Evolutionary conservation across 2,888 invertebrate genomes (phyloP), one percentile per base, ranked within the genome.

Genomic region (Cremastinae sp.): DNA sequence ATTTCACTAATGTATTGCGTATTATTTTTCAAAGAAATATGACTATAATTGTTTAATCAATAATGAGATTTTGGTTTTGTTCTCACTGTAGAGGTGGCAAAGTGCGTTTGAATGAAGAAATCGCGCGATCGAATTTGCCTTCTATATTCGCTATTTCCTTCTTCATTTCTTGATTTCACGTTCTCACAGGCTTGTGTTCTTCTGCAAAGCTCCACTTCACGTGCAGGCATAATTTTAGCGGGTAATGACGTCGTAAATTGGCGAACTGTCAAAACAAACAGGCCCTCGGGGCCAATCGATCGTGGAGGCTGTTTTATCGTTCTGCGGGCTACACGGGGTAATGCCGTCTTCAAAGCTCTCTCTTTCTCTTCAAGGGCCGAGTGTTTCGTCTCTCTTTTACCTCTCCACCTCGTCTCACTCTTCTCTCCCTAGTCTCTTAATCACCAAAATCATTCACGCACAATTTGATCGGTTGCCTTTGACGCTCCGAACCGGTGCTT

Each of bases 191-290:
- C 38, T 49, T 34, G 22, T 22, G 38, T 20, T 22, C 36, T 22
- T 16, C 1, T n/a, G 56, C 36, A 62, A 61, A 62, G 70, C 58
- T 45, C 54, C 69, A 58, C 74, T 64, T 71, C 54, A 71, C 71
- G 66, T 62, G 71, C 75, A 49, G 43, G 61, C 75, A 71, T 68
- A 72, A 71, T 66, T 71, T 68, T 54, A 45, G 43, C 62, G 36
- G 66, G 71, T 75, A 75, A 75, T 71, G 71, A 75, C 75, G 75
- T 72, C 71, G 72, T 71, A 71, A 71, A 75, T 75, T 61, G 75
- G 72, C 71, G 66, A 38, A 72, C 75, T 71, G 75, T 75, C 75
- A 71, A 75, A 75, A 71, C 75, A 71, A 68, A 68, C 61, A 68
- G 68, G 47, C 75, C 71, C 75, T 66, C 66, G 75, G 71, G 72